phyloP scores from a whole-genome alignment of 2,113 vertebrate genomes.

The Addax nasomaculatus region DNA sequence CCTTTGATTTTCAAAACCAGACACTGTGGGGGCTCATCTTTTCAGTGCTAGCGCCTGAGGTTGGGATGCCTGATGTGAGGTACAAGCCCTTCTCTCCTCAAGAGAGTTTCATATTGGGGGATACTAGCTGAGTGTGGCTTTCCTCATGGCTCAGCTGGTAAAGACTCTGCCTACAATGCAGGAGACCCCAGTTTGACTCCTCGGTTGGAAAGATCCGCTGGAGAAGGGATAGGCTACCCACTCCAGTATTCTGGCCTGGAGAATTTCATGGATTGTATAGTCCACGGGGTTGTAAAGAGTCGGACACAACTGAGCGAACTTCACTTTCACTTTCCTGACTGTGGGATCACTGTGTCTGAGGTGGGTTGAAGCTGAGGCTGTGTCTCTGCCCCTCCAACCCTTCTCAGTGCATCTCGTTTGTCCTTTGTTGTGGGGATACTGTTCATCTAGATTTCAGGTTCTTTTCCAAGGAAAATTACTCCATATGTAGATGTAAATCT shows the following conservation, averaged over 20 bases:
- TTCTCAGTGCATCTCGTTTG: neutral
- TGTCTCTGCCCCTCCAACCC: neutral
- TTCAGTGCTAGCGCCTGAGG: neutral
- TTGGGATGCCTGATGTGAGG: neutral
- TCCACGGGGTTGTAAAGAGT: fast-evolving
- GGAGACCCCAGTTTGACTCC: neutral
- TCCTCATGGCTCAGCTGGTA: neutral
- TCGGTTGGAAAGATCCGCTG: fast-evolving
- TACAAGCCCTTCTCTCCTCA: neutral
- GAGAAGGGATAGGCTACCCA: neutral
- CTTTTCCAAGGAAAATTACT: neutral
- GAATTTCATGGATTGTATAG: neutral
- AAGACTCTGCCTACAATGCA: neutral
- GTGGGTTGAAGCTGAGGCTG: neutral
- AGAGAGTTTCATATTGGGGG: neutral
- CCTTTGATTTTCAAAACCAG: neutral
- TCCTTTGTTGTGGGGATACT: neutral
- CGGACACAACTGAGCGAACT: fast-evolving
- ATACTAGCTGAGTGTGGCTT: neutral
- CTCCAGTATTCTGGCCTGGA: neutral
- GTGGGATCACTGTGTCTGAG: neutral
- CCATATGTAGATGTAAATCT: neutral
- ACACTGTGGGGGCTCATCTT: neutral
- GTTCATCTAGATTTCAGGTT: neutral
- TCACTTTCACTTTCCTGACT: neutral